Percentiles rank a stretch among this genome's conserved stretches.
These are phyloP conservation scores for Lysiphlebus fabarum DNA, from an alignment of 1,140 invertebrate species.

Conservation along the genomic window DNA sequence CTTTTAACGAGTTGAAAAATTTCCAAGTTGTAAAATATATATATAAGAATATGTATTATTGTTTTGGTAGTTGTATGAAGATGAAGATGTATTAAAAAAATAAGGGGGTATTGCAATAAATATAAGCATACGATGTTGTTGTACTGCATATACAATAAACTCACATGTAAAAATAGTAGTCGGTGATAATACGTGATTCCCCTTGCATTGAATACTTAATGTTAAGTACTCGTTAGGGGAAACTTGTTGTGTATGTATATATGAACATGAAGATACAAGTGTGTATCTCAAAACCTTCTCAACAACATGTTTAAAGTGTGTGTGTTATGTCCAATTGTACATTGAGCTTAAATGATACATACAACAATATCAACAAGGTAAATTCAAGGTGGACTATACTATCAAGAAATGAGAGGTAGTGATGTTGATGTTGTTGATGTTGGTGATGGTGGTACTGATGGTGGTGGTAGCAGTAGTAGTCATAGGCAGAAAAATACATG, in stretches of 20 bases:
- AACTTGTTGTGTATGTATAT: conserved; percentile 36
- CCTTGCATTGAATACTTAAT: conserved; percentile 55
- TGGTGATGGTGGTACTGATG: conserved; percentile 36
- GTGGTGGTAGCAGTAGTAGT: conserved; percentile 24
- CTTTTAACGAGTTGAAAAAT: too few relatives aligned
- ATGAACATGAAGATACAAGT: conserved; percentile 28
- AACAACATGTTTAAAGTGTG: background rate
- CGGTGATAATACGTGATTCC: conserved; percentile 55
- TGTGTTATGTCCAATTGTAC: conserved; percentile 4
- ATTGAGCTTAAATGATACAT: background rate
- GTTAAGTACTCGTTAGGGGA: conserved; percentile 43
- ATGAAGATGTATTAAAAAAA: too few relatives aligned
- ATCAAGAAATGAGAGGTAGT: conserved; percentile 21
- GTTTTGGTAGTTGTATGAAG: too few relatives aligned
- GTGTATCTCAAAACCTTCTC: conserved; percentile 24
- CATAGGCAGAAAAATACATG: too few relatives aligned
- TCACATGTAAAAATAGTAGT: conserved; percentile 21
- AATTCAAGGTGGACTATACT: background rate
- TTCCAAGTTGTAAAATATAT: too few relatives aligned
- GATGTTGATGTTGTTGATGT: conserved; percentile 18
- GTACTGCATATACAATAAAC: too few relatives aligned
- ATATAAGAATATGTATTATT: too few relatives aligned
- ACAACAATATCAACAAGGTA: background rate
- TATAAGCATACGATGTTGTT: too few relatives aligned
- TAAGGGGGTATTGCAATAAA: too few relatives aligned